Percentiles rank a stretch among this genome's conserved stretches.
Evolutionary conservation across 1,140 invertebrate genomes (phyloP).

Genomic region (Bombus sibiricus): DNA sequence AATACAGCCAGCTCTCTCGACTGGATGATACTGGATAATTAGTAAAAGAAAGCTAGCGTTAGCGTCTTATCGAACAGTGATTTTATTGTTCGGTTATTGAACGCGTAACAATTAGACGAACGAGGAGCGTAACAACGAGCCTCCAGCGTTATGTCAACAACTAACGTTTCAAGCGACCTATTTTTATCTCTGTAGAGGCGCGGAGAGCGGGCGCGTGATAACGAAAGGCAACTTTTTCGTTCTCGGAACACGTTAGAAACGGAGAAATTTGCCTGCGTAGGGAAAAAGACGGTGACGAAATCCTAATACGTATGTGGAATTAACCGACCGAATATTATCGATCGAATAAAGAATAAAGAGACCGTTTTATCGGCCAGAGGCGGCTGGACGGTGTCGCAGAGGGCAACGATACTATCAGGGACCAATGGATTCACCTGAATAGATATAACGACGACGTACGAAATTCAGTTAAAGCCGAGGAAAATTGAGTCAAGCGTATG

Average conservation of each 20-base stretch:
- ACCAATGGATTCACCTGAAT: constrained; percentile 33
- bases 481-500: constrained; percentile 40
- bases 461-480: constrained; percentile 25
- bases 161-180: too few relatives aligned
- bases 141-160: too few relatives aligned
- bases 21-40: neutral
- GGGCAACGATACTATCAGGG: constrained; percentile 15
- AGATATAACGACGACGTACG: constrained; percentile 14
- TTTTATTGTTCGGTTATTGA: neutral
- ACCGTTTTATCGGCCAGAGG: neutral
- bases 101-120: neutral
- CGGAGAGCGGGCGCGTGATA: neutral
- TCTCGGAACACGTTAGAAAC: neutral
- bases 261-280: too few relatives aligned
- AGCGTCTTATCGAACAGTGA: neutral
- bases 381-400: neutral
- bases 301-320: neutral
- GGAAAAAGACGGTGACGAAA: neutral
- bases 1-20: neutral
- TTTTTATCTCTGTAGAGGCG: neutral
- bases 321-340: neutral
- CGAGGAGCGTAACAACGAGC: neutral
- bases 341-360: neutral
- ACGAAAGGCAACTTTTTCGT: neutral
- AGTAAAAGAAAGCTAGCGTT: neutral